Evolutionary conservation across 1,140 invertebrate species (phyloP).

Genomic region (Drosophila orosa): DNA sequence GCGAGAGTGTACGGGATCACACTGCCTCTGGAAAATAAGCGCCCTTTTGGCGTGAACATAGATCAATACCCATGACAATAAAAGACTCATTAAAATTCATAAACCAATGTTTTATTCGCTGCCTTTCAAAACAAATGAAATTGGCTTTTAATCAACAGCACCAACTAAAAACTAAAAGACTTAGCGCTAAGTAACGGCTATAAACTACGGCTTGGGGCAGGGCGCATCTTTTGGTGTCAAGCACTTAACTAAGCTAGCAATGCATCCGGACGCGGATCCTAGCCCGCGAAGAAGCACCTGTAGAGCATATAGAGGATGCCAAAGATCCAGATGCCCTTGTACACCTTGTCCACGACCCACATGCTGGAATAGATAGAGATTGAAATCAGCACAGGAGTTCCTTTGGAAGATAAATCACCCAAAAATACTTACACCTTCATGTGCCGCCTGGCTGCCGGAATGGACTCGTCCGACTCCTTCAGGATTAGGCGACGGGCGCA

Average conservation of each 20-base stretch:
- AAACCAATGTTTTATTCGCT: slow-evolving; percentile 59
- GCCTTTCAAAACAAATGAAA: slow-evolving; percentile 39
- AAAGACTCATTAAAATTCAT: slow-evolving; percentile 4
- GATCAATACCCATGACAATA: not conserved
- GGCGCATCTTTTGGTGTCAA: slow-evolving; percentile 68
- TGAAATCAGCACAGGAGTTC: not conserved
- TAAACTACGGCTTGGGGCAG: slow-evolving; percentile 54
- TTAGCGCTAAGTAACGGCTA: slow-evolving; percentile 43
- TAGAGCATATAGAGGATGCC: slow-evolving; percentile 73
- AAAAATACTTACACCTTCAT: slow-evolving; percentile 89
- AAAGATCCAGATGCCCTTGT: slow-evolving; percentile 75
- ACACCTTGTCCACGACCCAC: slow-evolving; percentile 79
- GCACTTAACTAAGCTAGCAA: slow-evolving; percentile 63
- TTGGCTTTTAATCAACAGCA: slow-evolving; percentile 53
- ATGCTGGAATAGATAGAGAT: slow-evolving; percentile 52
- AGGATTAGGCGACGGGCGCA: slow-evolving; percentile 91
- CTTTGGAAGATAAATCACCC: slow-evolving; percentile 63
- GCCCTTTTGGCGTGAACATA: too few species aligned
- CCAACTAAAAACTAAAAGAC: slow-evolving; percentile 53
- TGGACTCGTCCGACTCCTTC: slow-evolving; percentile 92
- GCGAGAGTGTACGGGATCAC: too few species aligned
- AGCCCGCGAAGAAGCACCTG: slow-evolving; percentile 70
- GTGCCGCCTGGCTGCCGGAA: slow-evolving; percentile 91
- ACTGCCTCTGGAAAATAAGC: too few species aligned
- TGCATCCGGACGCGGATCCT: slow-evolving; percentile 6